Evolutionary conservation across 2,888 invertebrate genomes (phyloP).

Genomic region (Netelia melanura): DNA sequence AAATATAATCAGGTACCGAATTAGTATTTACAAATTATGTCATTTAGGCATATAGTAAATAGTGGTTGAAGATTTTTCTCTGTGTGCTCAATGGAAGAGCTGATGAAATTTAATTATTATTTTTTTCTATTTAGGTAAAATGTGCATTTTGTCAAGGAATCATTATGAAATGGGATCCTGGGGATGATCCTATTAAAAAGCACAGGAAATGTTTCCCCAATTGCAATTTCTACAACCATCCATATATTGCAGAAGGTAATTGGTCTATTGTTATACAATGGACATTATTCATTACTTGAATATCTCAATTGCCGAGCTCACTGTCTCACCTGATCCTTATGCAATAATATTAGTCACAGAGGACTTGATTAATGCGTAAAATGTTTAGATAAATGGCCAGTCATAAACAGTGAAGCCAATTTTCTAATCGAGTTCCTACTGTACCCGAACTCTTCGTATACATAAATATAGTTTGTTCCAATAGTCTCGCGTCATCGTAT

Average conservation of each 20-base stretch:
- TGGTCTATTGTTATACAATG: neutral
- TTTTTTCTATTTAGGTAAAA: constrained; percentile 86
- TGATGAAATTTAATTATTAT: neutral
- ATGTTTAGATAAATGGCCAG: neutral
- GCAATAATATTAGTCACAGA: too few species aligned
- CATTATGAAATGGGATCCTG: constrained; percentile 88
- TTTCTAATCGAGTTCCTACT: constrained; percentile 32
- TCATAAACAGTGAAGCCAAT: neutral
- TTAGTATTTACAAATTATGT: too few species aligned
- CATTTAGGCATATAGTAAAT: too few species aligned
- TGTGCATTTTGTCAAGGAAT: constrained; percentile 94
- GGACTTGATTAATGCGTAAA: too few species aligned
- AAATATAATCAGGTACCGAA: too few species aligned
- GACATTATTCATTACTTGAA: neutral
- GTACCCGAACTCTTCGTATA: constrained; percentile 24
- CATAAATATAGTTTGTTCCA: constrained; percentile 46
- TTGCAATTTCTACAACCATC: constrained; percentile 85
- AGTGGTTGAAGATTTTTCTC: too few species aligned
- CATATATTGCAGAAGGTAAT: constrained; percentile 74
- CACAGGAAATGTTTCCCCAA: constrained; percentile 88
- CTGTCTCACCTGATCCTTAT: too few species aligned
- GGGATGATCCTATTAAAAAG: constrained; percentile 89
- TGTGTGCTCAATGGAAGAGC: too few species aligned
- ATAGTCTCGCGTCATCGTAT: constrained; percentile 60
- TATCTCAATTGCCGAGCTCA: too few species aligned